These are phyloP conservation scores for Polylopha cassiicola DNA, from an alignment of 2,888 invertebrate genomes.

Conservation along the genomic window DNA sequence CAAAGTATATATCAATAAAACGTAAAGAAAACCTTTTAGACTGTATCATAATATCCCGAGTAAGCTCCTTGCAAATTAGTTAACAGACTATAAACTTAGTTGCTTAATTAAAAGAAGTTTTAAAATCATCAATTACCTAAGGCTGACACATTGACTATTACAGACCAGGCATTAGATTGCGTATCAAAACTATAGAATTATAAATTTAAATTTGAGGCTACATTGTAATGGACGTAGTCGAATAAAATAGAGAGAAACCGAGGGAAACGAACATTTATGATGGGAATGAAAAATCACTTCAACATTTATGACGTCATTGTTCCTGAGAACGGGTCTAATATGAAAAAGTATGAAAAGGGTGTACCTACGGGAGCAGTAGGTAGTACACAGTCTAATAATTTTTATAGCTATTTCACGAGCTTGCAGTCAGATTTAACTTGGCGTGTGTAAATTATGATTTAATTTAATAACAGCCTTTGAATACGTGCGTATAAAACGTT, in stretches of 20 bases:
- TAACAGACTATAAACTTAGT: too few relatives aligned
- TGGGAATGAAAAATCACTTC: slow-evolving; percentile 58
- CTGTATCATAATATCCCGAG: too few relatives aligned
- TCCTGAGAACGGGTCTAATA: slow-evolving; percentile 46
- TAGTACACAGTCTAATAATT: slow-evolving; percentile 61
- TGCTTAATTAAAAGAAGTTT: too few relatives aligned
- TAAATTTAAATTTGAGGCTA: slow-evolving; percentile 24
- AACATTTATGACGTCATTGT: slow-evolving; percentile 45
- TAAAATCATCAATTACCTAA: too few relatives aligned
- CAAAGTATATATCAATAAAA: too few relatives aligned
- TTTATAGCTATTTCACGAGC: slow-evolving; percentile 68
- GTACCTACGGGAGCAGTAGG: slow-evolving; percentile 39
- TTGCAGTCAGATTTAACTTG: slow-evolving; percentile 65
- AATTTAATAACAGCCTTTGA: slow-evolving; percentile 69
- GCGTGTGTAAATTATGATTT: slow-evolving; percentile 72
- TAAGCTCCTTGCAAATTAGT: too few relatives aligned
- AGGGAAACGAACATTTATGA: slow-evolving; percentile 47
- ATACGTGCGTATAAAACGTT: slow-evolving; percentile 65
- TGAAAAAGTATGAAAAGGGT: slow-evolving; percentile 45
- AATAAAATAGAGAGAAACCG: slow-evolving; percentile 37
- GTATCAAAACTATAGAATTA: too few relatives aligned
- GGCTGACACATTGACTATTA: too few relatives aligned
- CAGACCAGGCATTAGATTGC: too few relatives aligned
- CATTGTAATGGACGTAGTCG: slow-evolving; percentile 43
- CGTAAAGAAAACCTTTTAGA: too few relatives aligned